Evolutionary conservation across 2,113 vertebrate genomes (phyloP).

Genomic region (Spea bombifrons): DNA sequence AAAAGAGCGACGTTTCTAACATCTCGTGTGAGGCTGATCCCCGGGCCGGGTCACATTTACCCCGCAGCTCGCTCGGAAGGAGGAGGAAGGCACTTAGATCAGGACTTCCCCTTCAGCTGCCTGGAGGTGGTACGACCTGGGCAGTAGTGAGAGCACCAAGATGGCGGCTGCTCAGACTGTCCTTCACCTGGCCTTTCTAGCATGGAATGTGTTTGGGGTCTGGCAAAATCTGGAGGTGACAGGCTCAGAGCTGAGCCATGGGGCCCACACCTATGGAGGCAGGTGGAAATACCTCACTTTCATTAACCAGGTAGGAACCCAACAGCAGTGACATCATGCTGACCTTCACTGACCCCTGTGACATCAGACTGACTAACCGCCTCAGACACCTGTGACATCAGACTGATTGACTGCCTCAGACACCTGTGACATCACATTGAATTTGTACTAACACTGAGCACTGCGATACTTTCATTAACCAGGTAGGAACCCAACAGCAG

Average conservation of each 20-base stretch:
- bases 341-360: background rate
- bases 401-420: background rate
- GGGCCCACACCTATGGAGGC: slow-evolving; percentile 54
- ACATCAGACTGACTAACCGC: too few relatives aligned
- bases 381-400: background rate
- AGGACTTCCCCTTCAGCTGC: background rate
- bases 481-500: background rate
- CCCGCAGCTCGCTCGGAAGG: background rate
- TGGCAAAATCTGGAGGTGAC: slow-evolving; percentile 48
- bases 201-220: slow-evolving; percentile 56
- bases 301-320: slow-evolving; percentile 60
- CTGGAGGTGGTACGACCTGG: background rate
- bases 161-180: slow-evolving; percentile 49
- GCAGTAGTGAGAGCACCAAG: slow-evolving; percentile 8
- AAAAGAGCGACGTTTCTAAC: too few relatives aligned
- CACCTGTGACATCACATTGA: background rate
- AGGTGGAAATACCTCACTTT: slow-evolving; percentile 69
- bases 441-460: too few relatives aligned
- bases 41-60: too few relatives aligned
- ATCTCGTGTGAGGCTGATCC: background rate
- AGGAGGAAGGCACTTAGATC: too few relatives aligned
- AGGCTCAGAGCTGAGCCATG: slow-evolving; percentile 39
- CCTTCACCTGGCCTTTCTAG: slow-evolving; percentile 48
- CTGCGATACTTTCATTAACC: too few relatives aligned
- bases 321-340: background rate